Conservation (phyloP, 2,888 invertebrate species). For the Nymphalis c-album region DNA sequence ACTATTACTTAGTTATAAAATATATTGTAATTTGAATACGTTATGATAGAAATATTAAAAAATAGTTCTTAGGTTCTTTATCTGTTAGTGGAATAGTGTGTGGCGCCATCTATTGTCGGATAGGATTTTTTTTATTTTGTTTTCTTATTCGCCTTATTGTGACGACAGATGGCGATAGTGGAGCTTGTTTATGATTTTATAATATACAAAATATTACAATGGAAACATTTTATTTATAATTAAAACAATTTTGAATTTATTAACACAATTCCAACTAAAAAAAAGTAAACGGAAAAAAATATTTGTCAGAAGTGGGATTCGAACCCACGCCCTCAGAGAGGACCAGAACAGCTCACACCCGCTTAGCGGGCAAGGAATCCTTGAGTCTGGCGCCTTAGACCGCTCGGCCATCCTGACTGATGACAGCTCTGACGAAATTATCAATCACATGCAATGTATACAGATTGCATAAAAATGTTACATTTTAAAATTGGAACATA, state of each 20-base stretch:
- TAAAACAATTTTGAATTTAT: too few species aligned
- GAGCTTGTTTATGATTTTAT: too few species aligned
- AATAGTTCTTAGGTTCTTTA: too few species aligned
- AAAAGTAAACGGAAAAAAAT: constrained; percentile 50
- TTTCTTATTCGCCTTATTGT: neutral
- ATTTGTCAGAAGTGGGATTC: constrained; percentile 89
- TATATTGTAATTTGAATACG: too few species aligned
- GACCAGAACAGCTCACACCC: constrained; percentile 86
- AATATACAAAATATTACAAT: too few species aligned
- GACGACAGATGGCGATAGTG: neutral
- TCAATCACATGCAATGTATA: neutral
- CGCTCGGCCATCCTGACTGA: constrained; percentile 36
- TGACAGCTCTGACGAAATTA: neutral
- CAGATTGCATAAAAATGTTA: neutral
- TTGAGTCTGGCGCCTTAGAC: constrained; percentile 79
- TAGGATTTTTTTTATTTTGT: neutral
- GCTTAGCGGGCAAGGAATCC: constrained; percentile 79
- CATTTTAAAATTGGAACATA: neutral
- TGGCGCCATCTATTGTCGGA: constrained; percentile 11
- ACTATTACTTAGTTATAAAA: too few species aligned
- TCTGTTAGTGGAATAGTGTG: neutral
- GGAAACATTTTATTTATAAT: too few species aligned
- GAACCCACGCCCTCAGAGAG: constrained; percentile 91
- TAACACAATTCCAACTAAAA: neutral
- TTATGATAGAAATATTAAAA: too few species aligned